Evolutionary conservation across 2,797 vertebrate species (phyloP).

Genomic region (Chelidonichthys spinosus): DNA sequence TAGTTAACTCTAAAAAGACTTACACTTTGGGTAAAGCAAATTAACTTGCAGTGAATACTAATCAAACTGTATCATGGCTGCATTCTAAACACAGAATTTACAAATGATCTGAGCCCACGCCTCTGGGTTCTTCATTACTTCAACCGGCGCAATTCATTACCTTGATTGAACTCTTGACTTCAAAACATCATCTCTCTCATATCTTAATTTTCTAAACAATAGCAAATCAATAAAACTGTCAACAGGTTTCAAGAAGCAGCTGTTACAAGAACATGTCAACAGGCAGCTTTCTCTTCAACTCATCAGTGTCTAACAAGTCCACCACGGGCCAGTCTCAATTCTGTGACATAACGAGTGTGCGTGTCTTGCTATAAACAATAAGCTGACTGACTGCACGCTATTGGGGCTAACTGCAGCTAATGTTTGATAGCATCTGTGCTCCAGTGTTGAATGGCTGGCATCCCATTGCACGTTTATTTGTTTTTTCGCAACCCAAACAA

Average conservation of each 20-base stretch:
- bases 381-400: constrained; percentile 24
- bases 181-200: constrained; percentile 31
- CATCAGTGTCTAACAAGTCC: constrained; percentile 24
- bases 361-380: constrained; percentile 50
- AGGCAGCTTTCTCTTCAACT: constrained; percentile 26
- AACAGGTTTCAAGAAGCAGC: constrained; percentile 24
- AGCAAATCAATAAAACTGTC: background rate
- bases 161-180: constrained; percentile 19
- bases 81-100: constrained; percentile 2
- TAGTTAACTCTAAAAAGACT: no score
- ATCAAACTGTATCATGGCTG: background rate
- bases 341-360: constrained; percentile 35
- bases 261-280: constrained; percentile 24
- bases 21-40: no score
- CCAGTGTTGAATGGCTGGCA: constrained; percentile 37
- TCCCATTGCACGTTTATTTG: constrained; percentile 22
- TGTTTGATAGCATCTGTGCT: constrained; percentile 45
- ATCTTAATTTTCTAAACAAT: constrained; percentile 41
- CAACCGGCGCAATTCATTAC: background rate
- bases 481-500: constrained; percentile 31
- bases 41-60: background rate
- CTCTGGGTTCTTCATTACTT: constrained; percentile 16
- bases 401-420: constrained; percentile 28
- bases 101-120: background rate
- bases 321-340: constrained; percentile 18